phyloP scores from a whole-genome alignment of 2,113 vertebrate genomes.

The Candoia aspera region DNA sequence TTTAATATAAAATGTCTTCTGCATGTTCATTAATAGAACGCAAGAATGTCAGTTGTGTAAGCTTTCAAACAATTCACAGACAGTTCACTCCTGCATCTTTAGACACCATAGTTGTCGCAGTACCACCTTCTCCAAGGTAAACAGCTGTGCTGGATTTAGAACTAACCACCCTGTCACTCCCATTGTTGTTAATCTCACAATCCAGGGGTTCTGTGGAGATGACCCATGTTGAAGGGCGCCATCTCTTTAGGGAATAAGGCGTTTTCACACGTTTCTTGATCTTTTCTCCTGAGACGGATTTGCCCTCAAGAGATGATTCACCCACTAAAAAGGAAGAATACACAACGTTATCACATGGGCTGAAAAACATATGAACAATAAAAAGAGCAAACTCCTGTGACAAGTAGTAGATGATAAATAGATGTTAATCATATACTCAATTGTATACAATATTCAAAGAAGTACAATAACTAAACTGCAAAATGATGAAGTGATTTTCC shows the following conservation, averaged over 20 bases:
- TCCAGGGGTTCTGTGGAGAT: constrained; percentile 89
- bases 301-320: constrained; percentile 82
- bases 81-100: constrained; percentile 82
- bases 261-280: constrained; percentile 99
- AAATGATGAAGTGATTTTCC: neutral
- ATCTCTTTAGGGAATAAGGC: constrained; percentile 95
- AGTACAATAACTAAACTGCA: neutral
- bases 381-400: constrained; percentile 36
- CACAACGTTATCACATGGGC: constrained; percentile 8
- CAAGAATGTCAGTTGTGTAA: constrained; percentile 68
- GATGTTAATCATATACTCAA: neutral
- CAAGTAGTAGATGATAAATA: neutral
- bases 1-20: constrained; percentile 71
- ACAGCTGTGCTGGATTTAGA: constrained; percentile 94
- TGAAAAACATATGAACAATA: neutral
- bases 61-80: constrained; percentile 78
- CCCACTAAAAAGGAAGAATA: constrained; percentile 70
- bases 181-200: constrained; percentile 84
- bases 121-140: constrained; percentile 86
- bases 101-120: constrained; percentile 82
- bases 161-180: constrained; percentile 72
- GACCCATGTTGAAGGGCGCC: constrained; percentile 97
- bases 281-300: constrained; percentile 89
- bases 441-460: neutral
- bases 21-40: constrained; percentile 71